A percentile compares a stretch with the other conserved stretches of the same genome.
Conservation (phyloP, 2,113 vertebrate genomes). For the Toxotes chatareus region DNA sequence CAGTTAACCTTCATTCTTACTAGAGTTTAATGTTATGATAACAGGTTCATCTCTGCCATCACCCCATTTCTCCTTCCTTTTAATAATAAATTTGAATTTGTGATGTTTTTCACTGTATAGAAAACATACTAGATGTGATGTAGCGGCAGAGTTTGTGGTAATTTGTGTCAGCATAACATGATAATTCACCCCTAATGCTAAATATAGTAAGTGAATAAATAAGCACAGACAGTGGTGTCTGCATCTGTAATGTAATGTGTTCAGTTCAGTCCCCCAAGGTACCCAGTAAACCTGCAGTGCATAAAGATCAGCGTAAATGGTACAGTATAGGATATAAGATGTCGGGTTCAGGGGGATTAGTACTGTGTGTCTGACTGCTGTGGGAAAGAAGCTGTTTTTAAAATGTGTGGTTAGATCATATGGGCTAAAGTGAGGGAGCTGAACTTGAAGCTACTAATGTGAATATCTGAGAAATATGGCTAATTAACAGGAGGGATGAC, state of each 20-base stretch:
- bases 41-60: neutral
- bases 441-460: conserved; percentile 9
- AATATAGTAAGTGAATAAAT: conserved; percentile 22
- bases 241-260: conserved; percentile 26
- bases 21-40: neutral
- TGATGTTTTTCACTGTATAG: neutral
- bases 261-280: neutral
- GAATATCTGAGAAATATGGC: conserved; percentile 5
- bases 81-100: neutral
- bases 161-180: neutral
- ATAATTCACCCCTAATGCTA: neutral
- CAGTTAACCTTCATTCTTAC: neutral
- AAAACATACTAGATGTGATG: neutral
- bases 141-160: neutral
- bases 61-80: neutral
- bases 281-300: neutral
- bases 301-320: conserved; percentile 30
- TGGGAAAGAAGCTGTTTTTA: conserved; percentile 16
- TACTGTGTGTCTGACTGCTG: neutral
- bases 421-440: neutral
- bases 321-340: conserved; percentile 12
- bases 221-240: neutral
- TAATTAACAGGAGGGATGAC: conserved; percentile 26
- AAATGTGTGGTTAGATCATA: conserved; percentile 12
- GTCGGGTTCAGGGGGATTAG: neutral